Evolutionary conservation across 2,113 vertebrate species (phyloP).

Genomic region (Otolemur garnettii): DNA sequence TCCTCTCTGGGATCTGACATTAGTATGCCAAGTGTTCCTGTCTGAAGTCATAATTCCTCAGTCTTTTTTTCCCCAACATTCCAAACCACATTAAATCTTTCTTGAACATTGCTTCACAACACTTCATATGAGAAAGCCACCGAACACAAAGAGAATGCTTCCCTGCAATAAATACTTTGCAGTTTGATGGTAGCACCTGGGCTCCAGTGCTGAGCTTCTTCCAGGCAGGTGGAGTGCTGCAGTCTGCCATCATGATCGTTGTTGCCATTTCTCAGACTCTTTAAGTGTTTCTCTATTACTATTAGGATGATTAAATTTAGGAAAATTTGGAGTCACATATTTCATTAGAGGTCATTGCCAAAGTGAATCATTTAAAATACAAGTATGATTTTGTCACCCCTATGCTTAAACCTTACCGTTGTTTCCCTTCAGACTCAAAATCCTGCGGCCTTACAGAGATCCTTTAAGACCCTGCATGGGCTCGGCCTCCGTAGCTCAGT

Average conservation of each 20-base stretch:
- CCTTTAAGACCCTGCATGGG: neutral
- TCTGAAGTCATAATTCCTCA: neutral
- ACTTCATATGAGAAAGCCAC: neutral
- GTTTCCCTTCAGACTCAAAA: slow-evolving; percentile 31
- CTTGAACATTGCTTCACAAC: neutral
- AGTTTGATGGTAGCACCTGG: neutral
- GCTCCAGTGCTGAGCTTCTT: neutral
- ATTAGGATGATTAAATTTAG: neutral
- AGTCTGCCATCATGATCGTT: neutral
- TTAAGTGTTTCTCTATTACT: neutral
- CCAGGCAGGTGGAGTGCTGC: neutral
- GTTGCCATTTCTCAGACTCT: neutral
- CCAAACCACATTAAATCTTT: neutral
- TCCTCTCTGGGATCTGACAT: neutral
- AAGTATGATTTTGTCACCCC: slow-evolving; percentile 17
- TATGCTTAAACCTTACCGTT: neutral
- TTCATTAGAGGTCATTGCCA: neutral
- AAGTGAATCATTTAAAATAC: neutral
- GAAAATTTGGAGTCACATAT: neutral
- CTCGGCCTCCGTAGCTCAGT: no score
- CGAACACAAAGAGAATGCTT: neutral
- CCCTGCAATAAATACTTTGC: neutral
- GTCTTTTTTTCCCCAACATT: neutral
- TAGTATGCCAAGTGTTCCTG: neutral
- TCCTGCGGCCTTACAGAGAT: neutral